A percentile compares a stretch with the other conserved stretches of the same genome.
phyloP scores from a whole-genome alignment of 1,140 invertebrate genomes.

The Trachymyrmex cornetzi region DNA sequence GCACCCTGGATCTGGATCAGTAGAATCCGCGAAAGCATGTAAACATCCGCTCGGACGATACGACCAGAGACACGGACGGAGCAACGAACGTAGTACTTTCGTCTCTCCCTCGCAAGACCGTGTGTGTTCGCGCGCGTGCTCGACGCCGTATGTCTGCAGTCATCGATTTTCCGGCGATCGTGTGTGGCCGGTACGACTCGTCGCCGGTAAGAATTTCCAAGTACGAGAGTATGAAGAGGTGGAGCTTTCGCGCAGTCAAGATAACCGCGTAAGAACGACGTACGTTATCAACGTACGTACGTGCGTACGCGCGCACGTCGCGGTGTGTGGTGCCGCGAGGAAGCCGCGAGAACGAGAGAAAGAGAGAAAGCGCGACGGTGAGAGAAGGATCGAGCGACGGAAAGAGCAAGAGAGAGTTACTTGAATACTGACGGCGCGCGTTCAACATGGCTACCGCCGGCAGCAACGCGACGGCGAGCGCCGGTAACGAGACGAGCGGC shows the following conservation, averaged over 20 bases:
- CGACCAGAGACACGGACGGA: not conserved
- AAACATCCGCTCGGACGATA: not conserved
- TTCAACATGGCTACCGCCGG: slow-evolving; percentile 80
- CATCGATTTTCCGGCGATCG: slow-evolving; percentile 54
- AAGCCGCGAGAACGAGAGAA: slow-evolving; percentile 18
- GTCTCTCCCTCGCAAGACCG: not conserved
- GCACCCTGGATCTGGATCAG: too few relatives aligned
- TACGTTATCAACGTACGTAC: not conserved
- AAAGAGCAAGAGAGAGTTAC: slow-evolving; percentile 8
- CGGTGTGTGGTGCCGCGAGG: slow-evolving; percentile 14
- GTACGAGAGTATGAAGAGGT: slow-evolving; percentile 14
- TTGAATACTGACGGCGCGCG: slow-evolving; percentile 48
- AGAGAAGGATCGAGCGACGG: slow-evolving; percentile 26
- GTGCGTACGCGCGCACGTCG: slow-evolving; percentile 32
- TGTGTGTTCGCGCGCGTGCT: slow-evolving; percentile 30
- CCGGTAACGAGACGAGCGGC: slow-evolving; percentile 66
- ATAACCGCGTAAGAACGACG: not conserved
- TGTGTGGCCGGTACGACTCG: not conserved
- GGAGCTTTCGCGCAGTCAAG: not conserved
- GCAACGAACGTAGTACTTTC: not conserved
- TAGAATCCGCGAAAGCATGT: not conserved
- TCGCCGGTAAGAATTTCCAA: not conserved
- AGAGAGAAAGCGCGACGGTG: slow-evolving; percentile 28
- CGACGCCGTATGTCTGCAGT: slow-evolving; percentile 19
- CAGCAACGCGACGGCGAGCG: slow-evolving; percentile 68